Percentiles rank a stretch among this genome's conserved stretches.
Conservation (phyloP, 2,888 invertebrate species). For the Ctena decussata region DNA sequence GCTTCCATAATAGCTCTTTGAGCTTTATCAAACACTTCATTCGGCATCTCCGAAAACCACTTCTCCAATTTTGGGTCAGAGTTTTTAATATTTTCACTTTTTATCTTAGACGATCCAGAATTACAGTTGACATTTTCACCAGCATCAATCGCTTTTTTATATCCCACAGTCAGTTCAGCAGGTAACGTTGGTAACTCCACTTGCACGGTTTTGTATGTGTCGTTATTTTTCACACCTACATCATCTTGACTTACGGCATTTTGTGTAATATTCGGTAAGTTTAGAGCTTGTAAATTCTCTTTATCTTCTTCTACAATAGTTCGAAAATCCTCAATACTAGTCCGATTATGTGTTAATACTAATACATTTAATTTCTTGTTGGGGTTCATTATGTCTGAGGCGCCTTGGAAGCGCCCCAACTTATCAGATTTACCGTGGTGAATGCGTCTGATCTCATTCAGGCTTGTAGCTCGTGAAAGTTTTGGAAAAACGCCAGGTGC, state of each 20-base stretch:
- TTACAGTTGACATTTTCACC: background rate
- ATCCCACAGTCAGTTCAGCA: background rate
- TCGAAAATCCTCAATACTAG: slow-evolving; percentile 45
- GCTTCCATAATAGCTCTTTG: slow-evolving; percentile 65
- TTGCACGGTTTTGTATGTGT: background rate
- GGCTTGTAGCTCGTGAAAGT: slow-evolving; percentile 51
- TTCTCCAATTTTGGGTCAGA: slow-evolving; percentile 61
- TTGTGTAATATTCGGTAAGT: slow-evolving; percentile 47
- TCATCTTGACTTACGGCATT: background rate
- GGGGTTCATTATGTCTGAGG: slow-evolving; percentile 15
- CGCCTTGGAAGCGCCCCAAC: slow-evolving; percentile 26
- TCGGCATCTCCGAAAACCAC: slow-evolving; percentile 69
- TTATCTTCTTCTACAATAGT: slow-evolving; percentile 13
- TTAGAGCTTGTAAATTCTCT: slow-evolving; percentile 24
- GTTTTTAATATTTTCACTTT: slow-evolving; percentile 12
- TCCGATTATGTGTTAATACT: slow-evolving; percentile 38
- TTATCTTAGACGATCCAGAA: background rate
- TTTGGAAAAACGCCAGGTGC: slow-evolving; percentile 58
- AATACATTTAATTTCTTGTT: slow-evolving; percentile 39
- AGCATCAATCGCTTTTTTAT: background rate
- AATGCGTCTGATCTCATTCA: slow-evolving; percentile 51
- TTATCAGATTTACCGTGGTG: background rate
- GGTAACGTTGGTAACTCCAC: slow-evolving; percentile 7
- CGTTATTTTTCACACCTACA: background rate
- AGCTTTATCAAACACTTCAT: slow-evolving; percentile 63